Evolutionary conservation across 2,113 vertebrate species (phyloP), one percentile per base, ranked within the genome.

Genomic region (Oxygymnocypris stewartii): DNA sequence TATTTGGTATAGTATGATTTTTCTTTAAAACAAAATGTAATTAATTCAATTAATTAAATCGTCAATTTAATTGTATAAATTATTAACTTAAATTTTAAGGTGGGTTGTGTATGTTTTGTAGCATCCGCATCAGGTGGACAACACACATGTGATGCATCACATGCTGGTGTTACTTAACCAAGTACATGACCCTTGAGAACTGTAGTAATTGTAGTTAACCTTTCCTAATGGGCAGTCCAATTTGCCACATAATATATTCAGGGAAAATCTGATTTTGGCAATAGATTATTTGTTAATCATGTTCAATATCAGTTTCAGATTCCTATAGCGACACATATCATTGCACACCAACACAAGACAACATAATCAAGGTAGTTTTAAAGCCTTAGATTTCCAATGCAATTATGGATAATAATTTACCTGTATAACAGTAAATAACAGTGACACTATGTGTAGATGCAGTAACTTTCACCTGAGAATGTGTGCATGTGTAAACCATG

Each of bases 401-500:
- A 73, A 23, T 51, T 37, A n/a, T 37, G 81, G 1, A 25, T 6
- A 6, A 4, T 1, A 63, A 44, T 82, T 14, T 25, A 18, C 16
- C 18, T 75, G 8, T 44, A 11, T 61, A 4, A 25, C 25, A 14
- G 40, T 25, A 11, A 35, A 57, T 49, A 20, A 49, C 40, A 37
- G 65, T 23, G 44, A 44, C 23, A 44, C 20, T 71, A 4, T 42
- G 40, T 61, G 28, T 65, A 51, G n/a, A 28, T 67, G 23, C 37
- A 49, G 42, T 82, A 31, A 63, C 77, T 65, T 83, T 57, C 25
- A 51, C 77, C 69, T 28, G 28, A 63, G 65, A 80, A 40, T 57
- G 12, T 40, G 31, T 83, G 31, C 81, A 86, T 88, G 78, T 65
- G 89, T 90, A 11, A 23, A 84, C 80, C 42, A 28, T 6, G 47